Evolutionary conservation across 2,888 invertebrate species (phyloP), one percentile per base, ranked within the genome.

Genomic region (Mythimna albipuncta): DNA sequence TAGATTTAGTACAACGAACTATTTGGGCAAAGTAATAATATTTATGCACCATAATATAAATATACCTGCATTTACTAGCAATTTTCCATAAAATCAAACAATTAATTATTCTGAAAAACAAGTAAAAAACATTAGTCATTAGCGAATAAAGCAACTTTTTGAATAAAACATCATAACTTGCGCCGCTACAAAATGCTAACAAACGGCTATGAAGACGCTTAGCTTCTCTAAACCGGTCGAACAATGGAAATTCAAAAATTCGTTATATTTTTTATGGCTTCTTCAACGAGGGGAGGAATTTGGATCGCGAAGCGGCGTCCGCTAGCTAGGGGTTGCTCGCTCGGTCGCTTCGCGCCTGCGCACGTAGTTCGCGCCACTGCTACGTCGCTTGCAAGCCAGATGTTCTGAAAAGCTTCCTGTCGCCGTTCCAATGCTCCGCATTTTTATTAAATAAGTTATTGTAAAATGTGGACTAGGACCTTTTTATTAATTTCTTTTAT

Each of bases 351-450:
- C 94, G 95, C 96, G 96, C 95, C 91, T 95, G 96, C 96, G 96
- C 94, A 92, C 94, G 93, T 94, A 94, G 96, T 96, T 96, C 96
- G 96, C 96, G 96, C 96, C 96, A 96, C 95, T 94, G 95, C 95
- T 94, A 95, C 94, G 95, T 95, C 93, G 95, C 94, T 94, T 93
- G 94, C 93, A 93, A 94, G 95, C 95, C 96, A 96, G 96, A 96
- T 96, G 96, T 96, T 96, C 96, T 92, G 93, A 95, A 95, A 95
- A 95, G 96, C 96, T 96, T 96, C 94, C 93, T 94, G 94, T 94
- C 94, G 95, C 89, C 91, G 94, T 94, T 93, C 85, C 91, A 90
- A 91, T 93, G 91, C 92, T 93, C 92, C 88, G 93, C 91, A 91
- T 92, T 95, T 93, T 92, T 92, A 92, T 91, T 86, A 88, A 89